Evolutionary conservation across 2,797 vertebrate species (phyloP).

Genomic region (Monodelphis domestica): DNA sequence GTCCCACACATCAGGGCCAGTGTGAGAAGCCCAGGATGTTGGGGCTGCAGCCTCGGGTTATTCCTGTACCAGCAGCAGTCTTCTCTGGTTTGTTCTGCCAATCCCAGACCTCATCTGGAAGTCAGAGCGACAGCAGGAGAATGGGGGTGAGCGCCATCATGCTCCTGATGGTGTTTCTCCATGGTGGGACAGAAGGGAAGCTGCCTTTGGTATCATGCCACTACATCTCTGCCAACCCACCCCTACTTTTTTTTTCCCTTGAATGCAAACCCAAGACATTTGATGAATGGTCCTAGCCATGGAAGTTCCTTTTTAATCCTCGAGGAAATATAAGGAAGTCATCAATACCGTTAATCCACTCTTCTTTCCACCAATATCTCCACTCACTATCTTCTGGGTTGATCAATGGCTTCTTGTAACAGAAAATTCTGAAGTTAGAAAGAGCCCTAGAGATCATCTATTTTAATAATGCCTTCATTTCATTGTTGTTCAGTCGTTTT

Average conservation of each 20-base stretch:
- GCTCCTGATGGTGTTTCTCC: not conserved
- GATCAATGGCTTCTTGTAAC: not conserved
- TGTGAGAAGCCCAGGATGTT: slow-evolving; percentile 32
- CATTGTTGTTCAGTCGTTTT: no score
- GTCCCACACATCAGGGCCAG: not conserved
- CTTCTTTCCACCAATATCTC: not conserved
- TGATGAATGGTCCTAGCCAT: not conserved
- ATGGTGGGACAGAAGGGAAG: not conserved
- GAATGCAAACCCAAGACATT: not conserved
- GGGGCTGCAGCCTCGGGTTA: not conserved
- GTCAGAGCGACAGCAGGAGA: not conserved
- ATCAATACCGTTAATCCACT: not conserved
- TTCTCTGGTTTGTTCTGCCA: not conserved
- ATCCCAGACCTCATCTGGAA: not conserved
- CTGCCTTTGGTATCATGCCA: not conserved
- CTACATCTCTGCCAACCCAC: not conserved
- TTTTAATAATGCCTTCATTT: not conserved
- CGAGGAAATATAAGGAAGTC: not conserved
- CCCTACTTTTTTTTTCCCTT: not conserved
- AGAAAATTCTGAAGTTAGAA: not conserved
- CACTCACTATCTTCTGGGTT: not conserved
- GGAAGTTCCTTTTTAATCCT: not conserved
- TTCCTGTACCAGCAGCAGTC: not conserved
- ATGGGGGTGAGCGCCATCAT: not conserved
- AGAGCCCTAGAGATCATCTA: not conserved